Base-by-base conservation (phyloP, 2,888 invertebrate species). In the Campaea margaritaria region DNA sequence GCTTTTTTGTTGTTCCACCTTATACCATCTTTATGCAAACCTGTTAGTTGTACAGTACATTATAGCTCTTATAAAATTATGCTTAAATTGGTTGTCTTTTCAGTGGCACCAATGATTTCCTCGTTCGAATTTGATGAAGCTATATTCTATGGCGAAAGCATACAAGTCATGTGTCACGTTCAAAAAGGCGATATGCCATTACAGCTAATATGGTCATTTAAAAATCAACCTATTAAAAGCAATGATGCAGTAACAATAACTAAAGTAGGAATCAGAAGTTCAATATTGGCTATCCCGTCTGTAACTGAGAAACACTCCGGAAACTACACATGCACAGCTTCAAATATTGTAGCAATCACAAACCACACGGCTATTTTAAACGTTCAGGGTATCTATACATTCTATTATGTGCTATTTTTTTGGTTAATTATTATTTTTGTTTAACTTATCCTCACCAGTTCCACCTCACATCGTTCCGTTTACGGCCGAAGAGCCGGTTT, bases 281-380 rank as follows among this genome's bases (percentile, higher is more conserved):
- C 94, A 65, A 92, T 95, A 62, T 82, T 95, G 74, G 94, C 93
- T 69, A 95, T 96, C 67, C 94, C 95, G 68, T 93, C 94, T 10
- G 95, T 95, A 47, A 93, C 94, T 70, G 94, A 94, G 58, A 93
- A 93, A 70, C 95, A 96, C 84, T 93, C 95, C 46, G 96, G 96
- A 67, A 95, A 94, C 82, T 96, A 96, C 83, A 96, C 96, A 48
- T 97, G 96, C 87, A 93, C 93, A 70, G 96, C 95, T 57, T 93
- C 93, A 68, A 96, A 96, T 87, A 83, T 86, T 68, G 95, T 95
- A 81, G 96, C 96, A 62, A 91, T 87, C 77, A 93, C 94, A 71
- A 94, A 93, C 76, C 94, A 94, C 87, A 94, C 95, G 61, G 93
- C 95, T 60, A 86, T 87, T 70, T 89, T 96, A 78, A 90, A 93